Percentiles rank a stretch among this genome's conserved stretches.
phyloP scores from a whole-genome alignment of 2,797 vertebrate species.

The Lepus townsendii region DNA sequence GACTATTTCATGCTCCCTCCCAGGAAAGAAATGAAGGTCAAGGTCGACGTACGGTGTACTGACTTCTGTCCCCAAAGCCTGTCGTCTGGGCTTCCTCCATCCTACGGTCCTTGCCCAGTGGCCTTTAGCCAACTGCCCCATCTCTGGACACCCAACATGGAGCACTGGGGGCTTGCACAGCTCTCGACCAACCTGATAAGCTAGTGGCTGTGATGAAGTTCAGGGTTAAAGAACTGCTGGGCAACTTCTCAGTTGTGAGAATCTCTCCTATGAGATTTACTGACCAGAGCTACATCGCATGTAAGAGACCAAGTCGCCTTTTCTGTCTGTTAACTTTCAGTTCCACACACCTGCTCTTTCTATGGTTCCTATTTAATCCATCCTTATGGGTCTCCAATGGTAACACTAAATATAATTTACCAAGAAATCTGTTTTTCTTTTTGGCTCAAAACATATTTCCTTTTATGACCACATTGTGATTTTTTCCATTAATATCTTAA shows the following conservation, averaged over 20 bases:
- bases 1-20: background rate
- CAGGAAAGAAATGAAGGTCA: background rate
- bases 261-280: background rate
- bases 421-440: background rate
- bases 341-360: background rate
- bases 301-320: background rate
- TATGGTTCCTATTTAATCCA: background rate
- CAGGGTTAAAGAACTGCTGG: background rate
- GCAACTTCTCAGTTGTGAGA: background rate
- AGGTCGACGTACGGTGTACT: fast-evolving
- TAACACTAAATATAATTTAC: background rate
- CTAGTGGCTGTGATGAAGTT: background rate
- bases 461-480: background rate
- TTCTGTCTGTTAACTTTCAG: background rate
- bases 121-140: no score
- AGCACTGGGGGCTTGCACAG: background rate
- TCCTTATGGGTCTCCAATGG: background rate
- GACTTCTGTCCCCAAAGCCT: fast-evolving
- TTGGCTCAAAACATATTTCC: background rate
- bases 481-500: background rate
- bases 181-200: no score
- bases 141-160: background rate
- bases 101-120: background rate
- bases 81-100: background rate
- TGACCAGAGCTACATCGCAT: background rate